These are phyloP conservation scores for Acinonyx jubatus DNA, from an alignment of 2,113 vertebrate species.

Conservation along the genomic window DNA sequence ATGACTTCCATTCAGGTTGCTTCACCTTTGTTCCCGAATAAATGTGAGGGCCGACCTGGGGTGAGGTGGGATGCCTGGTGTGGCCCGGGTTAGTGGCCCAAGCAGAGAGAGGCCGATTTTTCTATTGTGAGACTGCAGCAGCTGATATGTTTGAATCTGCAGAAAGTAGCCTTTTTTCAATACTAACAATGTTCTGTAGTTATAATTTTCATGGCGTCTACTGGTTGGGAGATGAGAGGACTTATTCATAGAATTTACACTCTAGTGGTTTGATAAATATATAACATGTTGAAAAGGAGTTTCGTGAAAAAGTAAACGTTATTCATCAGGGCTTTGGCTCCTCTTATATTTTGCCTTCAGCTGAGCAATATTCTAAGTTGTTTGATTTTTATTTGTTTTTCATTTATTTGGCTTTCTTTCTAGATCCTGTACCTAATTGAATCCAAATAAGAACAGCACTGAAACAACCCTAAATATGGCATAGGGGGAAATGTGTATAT, in stretches of 20 bases:
- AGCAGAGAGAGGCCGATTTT: constrained; percentile 67
- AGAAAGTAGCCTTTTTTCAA: constrained; percentile 78
- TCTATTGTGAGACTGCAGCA: constrained; percentile 67
- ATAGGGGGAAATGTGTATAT: constrained; percentile 80
- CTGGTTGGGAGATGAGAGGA: constrained; percentile 82
- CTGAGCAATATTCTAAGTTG: constrained; percentile 45
- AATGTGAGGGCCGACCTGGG: neutral
- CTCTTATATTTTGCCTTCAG: constrained; percentile 69
- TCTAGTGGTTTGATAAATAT: constrained; percentile 86
- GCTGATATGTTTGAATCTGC: constrained; percentile 46
- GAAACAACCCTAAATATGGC: constrained; percentile 65
- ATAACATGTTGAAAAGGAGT: constrained; percentile 85
- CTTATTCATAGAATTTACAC: constrained; percentile 86
- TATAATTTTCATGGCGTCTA: constrained; percentile 82
- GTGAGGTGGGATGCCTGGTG: constrained; percentile 34
- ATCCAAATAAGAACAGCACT: constrained; percentile 74
- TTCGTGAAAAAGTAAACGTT: constrained; percentile 81
- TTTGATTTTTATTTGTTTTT: constrained; percentile 67
- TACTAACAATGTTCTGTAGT: constrained; percentile 76
- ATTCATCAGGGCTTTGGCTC: constrained; percentile 83
- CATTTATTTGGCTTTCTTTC: constrained; percentile 76
- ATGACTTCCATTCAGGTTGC: neutral
- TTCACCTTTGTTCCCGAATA: constrained; percentile 37
- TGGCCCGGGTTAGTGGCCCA: constrained; percentile 49
- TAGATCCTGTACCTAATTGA: constrained; percentile 67